Percentiles rank a stretch among this genome's conserved stretches.
These are phyloP conservation scores for Acrossocheilus fasciatus DNA, from an alignment of 2,797 vertebrate species.

Conservation along the genomic window DNA sequence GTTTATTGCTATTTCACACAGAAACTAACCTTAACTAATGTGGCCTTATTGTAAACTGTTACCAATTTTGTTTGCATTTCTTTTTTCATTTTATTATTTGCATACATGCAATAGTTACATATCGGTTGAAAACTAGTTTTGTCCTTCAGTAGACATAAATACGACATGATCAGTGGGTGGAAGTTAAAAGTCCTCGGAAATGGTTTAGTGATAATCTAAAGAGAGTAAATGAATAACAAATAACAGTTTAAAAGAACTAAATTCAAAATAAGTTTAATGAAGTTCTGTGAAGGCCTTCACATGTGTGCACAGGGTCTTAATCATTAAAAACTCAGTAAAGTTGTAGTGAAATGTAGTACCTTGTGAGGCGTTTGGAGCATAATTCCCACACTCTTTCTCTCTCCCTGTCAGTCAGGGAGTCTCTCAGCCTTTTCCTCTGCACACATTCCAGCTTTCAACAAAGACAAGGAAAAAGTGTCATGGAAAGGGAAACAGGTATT, in stretches of 20 bases:
- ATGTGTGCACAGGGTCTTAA: neutral
- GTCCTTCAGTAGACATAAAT: neutral
- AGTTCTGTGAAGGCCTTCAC: neutral
- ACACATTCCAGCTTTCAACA: conserved; percentile 84
- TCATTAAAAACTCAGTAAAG: neutral
- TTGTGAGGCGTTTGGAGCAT: conserved; percentile 81
- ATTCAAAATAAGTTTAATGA: conserved; percentile 6
- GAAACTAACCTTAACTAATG: neutral
- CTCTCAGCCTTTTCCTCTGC: conserved; percentile 65
- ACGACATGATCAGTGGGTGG: neutral
- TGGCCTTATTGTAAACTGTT: neutral
- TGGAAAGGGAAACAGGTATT: conserved; percentile 53
- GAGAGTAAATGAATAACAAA: conserved; percentile 1
- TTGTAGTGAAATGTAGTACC: conserved; percentile 71
- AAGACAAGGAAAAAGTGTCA: neutral
- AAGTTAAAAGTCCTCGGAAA: neutral
- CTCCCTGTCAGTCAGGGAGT: conserved; percentile 76
- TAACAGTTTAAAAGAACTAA: neutral
- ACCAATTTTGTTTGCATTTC: neutral
- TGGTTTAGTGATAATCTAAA: conserved; percentile 7
- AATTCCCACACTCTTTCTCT: conserved; percentile 82
- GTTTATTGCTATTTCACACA: neutral
- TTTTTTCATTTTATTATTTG: neutral
- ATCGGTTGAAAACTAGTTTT: neutral
- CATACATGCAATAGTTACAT: neutral